A percentile compares a stretch with the other conserved stretches of the same genome.
phyloP scores from a whole-genome alignment of 1,140 invertebrate genomes.

The Cepaea nemoralis region DNA sequence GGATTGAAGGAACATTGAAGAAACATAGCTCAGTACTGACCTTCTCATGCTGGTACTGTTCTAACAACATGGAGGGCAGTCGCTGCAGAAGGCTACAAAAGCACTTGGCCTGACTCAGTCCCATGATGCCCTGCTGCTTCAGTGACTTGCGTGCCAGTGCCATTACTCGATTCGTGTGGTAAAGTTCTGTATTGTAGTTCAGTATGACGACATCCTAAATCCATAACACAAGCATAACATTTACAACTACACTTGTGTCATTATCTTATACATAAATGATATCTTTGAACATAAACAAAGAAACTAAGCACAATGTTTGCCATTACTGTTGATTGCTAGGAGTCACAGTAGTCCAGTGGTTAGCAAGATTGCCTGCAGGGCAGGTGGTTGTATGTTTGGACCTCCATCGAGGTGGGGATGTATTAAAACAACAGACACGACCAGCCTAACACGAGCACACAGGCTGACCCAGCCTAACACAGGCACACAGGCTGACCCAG shows the following conservation, averaged over 20 bases:
- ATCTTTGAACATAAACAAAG: too few species aligned
- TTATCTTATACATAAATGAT: too few species aligned
- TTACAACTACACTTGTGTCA: neutral
- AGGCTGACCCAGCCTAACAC: too few species aligned
- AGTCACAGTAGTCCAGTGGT: too few species aligned
- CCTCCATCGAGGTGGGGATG: too few species aligned
- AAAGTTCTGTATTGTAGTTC: constrained; percentile 71
- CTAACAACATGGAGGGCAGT: constrained; percentile 74
- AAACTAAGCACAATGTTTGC: too few species aligned
- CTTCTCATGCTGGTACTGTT: constrained; percentile 78
- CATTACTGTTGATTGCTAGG: too few species aligned
- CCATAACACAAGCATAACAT: neutral
- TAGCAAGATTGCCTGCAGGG: too few species aligned
- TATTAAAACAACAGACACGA: too few species aligned
- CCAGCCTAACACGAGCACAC: too few species aligned
- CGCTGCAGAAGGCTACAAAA: constrained; percentile 74
- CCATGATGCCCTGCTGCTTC: constrained; percentile 74
- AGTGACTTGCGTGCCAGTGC: constrained; percentile 74
- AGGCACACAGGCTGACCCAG: too few species aligned
- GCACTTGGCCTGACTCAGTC: constrained; percentile 76
- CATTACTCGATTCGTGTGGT: constrained; percentile 72
- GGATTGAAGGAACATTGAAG: neutral
- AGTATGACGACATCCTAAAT: constrained; percentile 74
- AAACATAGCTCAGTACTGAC: constrained; percentile 54
- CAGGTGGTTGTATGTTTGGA: too few species aligned